These are phyloP conservation scores for Pteronura brasiliensis DNA, from an alignment of 2,113 vertebrate genomes.

Conservation along the genomic window DNA sequence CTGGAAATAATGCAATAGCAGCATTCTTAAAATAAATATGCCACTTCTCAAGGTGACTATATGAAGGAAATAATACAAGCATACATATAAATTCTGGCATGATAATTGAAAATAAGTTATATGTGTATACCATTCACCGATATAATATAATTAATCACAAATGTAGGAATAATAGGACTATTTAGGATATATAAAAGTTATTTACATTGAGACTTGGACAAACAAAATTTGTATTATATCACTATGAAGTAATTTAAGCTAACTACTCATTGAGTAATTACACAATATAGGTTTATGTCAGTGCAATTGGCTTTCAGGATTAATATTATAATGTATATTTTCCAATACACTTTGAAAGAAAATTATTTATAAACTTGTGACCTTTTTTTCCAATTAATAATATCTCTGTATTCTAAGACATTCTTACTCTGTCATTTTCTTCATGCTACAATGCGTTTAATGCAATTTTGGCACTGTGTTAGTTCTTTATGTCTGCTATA, in stretches of 20 bases:
- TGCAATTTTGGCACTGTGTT: neutral
- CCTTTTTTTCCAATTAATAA: neutral
- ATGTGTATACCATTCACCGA: neutral
- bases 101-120: slow-evolving; percentile 22
- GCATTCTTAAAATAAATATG: neutral
- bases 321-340: neutral
- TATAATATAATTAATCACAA: neutral
- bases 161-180: neutral
- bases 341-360: neutral
- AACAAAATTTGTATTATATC: neutral
- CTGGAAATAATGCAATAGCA: neutral
- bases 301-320: neutral
- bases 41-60: neutral
- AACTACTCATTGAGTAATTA: neutral
- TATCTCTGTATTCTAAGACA: neutral
- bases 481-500: neutral
- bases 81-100: neutral
- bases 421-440: neutral
- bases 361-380: neutral
- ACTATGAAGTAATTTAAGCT: neutral
- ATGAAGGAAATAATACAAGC: neutral
- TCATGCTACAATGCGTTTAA: neutral
- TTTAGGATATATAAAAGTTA: neutral
- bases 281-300: neutral
- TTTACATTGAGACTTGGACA: neutral